phyloP scores from a whole-genome alignment of 2,888 invertebrate genomes.

The Zygogramma bicolorata region DNA sequence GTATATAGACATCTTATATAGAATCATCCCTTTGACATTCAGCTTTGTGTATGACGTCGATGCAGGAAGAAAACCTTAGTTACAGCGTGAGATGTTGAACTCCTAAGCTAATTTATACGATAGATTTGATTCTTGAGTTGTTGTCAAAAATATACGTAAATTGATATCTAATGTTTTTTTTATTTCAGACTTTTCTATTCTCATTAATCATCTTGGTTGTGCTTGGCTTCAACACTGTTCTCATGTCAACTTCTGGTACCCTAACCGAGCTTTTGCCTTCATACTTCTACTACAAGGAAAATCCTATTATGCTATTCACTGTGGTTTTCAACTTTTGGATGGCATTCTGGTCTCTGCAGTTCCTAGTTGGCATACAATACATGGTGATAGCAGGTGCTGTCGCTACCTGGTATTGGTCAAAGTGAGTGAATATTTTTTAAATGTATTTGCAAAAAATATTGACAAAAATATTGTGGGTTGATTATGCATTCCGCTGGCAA shows the following conservation, averaged over 20 bases:
- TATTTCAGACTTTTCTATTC: constrained; percentile 64
- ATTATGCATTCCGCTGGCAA: too few species aligned
- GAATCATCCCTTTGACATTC: too few species aligned
- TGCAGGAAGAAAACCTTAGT: too few species aligned
- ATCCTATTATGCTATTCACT: constrained; percentile 49
- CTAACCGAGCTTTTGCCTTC: constrained; percentile 20
- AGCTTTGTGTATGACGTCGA: too few species aligned
- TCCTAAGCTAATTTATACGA: too few species aligned
- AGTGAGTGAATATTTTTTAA: constrained; percentile 61
- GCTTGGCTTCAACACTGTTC: constrained; percentile 28
- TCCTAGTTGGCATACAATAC: constrained; percentile 74
- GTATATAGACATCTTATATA: too few species aligned
- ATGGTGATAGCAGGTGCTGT: constrained; percentile 75
- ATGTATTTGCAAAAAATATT: not conserved
- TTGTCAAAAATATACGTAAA: too few species aligned
- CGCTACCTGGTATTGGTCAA: constrained; percentile 74
- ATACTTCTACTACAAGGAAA: constrained; percentile 44
- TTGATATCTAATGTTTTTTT: constrained; percentile 19
- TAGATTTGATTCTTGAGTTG: too few species aligned
- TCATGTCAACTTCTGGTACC: constrained; percentile 45
- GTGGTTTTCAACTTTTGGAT: constrained; percentile 67
- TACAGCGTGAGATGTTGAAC: too few species aligned
- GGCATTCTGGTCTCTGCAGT: constrained; percentile 73
- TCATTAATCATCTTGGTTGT: constrained; percentile 64
- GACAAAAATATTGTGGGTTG: too few species aligned